These are phyloP conservation scores for Istiophorus platypterus DNA, from an alignment of 2,113 vertebrate genomes.

Conservation along the genomic window DNA sequence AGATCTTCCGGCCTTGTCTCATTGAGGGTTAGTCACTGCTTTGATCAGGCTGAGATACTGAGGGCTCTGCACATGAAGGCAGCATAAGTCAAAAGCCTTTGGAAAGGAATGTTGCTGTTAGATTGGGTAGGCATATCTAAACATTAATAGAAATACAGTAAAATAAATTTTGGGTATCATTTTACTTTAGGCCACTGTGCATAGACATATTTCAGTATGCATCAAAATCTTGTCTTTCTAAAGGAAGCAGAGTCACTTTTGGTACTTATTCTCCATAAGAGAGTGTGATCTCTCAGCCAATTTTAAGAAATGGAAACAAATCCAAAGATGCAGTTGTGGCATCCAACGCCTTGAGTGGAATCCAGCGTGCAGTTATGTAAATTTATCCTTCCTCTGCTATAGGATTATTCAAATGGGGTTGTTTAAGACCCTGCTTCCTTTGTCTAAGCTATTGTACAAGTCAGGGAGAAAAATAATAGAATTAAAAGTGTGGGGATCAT, in stretches of 20 bases:
- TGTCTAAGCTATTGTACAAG: constrained; percentile 52
- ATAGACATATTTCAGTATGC: not conserved
- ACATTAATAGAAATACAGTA: not conserved
- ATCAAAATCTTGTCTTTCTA: not conserved
- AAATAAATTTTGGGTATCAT: not conserved
- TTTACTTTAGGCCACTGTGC: not conserved
- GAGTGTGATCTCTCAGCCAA: not conserved
- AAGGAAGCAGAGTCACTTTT: constrained; percentile 3
- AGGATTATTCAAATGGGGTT: constrained; percentile 69
- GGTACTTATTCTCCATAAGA: constrained; percentile 21
- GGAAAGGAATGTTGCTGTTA: constrained; percentile 1
- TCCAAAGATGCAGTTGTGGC: constrained; percentile 33
- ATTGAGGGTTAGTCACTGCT: constrained; percentile 49
- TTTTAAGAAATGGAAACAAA: constrained; percentile 45
- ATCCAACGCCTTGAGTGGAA: constrained; percentile 34
- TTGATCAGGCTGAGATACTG: constrained; percentile 54
- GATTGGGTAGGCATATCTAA: not conserved
- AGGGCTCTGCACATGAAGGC: constrained; percentile 47
- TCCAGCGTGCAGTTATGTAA: constrained; percentile 62
- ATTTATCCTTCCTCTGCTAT: constrained; percentile 27
- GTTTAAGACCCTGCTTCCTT: constrained; percentile 42
- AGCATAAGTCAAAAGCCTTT: constrained; percentile 52
- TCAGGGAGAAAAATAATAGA: constrained; percentile 49
- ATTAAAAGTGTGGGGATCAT: constrained; percentile 54
- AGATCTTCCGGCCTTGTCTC: constrained; percentile 65